Percentiles rank a stretch among this genome's conserved stretches.
These are phyloP conservation scores for Eclectus roratus DNA, from an alignment of 2,113 vertebrate genomes.

Conservation along the genomic window DNA sequence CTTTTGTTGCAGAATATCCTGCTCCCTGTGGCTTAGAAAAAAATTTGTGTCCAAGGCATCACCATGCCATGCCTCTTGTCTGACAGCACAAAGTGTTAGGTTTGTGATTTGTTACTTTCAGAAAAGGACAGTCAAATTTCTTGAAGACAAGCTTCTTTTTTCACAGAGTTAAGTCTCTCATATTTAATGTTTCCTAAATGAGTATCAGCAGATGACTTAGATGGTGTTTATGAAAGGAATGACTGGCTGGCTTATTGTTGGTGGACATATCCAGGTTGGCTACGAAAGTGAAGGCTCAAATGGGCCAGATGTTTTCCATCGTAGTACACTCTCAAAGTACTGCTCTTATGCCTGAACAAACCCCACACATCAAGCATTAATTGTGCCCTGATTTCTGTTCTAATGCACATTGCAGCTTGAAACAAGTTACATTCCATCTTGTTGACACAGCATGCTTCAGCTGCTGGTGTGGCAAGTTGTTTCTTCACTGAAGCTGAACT, in stretches of 20 bases:
- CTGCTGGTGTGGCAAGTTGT: slow-evolving; percentile 53
- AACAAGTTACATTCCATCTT: slow-evolving; percentile 64
- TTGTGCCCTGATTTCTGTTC: slow-evolving; percentile 19
- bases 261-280: background rate
- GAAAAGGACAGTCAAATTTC: background rate
- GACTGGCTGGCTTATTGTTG: background rate
- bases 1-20: background rate
- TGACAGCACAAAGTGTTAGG: background rate
- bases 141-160: background rate
- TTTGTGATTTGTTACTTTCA: background rate
- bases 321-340: background rate
- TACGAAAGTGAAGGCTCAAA: background rate
- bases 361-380: background rate
- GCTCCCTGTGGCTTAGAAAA: background rate
- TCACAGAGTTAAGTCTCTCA: background rate
- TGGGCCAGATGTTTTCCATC: slow-evolving; percentile 61
- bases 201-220: background rate
- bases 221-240: slow-evolving; percentile 7
- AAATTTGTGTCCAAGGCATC: background rate
- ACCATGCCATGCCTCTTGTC: background rate
- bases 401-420: slow-evolving; percentile 47
- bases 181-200: background rate
- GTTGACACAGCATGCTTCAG: slow-evolving; percentile 54
- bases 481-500: slow-evolving; percentile 51
- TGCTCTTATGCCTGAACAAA: slow-evolving; percentile 9